Evolutionary conservation across 2,888 invertebrate species (phyloP).

Genomic region (Salpingus planirostris): DNA sequence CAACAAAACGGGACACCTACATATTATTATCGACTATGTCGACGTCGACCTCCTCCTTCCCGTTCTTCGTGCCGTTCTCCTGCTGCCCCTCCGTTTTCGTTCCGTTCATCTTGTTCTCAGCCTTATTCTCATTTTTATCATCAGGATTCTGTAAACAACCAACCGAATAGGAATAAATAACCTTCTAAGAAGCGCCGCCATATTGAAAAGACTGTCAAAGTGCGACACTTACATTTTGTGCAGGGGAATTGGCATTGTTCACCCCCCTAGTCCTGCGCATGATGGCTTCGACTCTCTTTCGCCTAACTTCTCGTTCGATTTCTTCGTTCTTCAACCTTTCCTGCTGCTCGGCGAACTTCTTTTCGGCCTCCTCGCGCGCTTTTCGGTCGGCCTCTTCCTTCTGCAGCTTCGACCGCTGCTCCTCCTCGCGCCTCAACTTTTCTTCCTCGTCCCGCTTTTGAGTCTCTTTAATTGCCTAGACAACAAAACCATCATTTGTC

Average conservation of each 20-base stretch:
- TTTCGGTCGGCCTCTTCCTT: conserved; percentile 70
- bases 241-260: conserved; percentile 27
- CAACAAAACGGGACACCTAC: conserved; percentile 31
- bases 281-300: conserved; percentile 86
- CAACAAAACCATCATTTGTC: conserved; percentile 4
- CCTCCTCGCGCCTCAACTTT: conserved; percentile 56
- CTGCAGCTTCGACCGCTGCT: conserved; percentile 53
- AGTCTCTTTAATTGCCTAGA: conserved; percentile 61
- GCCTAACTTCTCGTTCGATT: conserved; percentile 76
- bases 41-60: conserved; percentile 37
- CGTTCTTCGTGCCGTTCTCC: conserved; percentile 33
- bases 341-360: conserved; percentile 70
- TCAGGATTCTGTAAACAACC: conserved; percentile 28
- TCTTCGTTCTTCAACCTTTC: conserved; percentile 79
- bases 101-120: conserved; percentile 35
- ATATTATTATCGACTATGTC: conserved; percentile 41
- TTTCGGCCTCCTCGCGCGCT: conserved; percentile 80
- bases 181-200: no score
- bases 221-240: no score
- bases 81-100: conserved; percentile 28
- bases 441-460: conserved; percentile 73
- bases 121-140: conserved; percentile 33
- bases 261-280: conserved; percentile 77
- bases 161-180: no score
- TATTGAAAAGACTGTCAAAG: no score